Percentiles rank a stretch among this genome's conserved stretches.
Evolutionary conservation across 2,888 invertebrate genomes (phyloP).

Genomic region (Camponotus fellah): DNA sequence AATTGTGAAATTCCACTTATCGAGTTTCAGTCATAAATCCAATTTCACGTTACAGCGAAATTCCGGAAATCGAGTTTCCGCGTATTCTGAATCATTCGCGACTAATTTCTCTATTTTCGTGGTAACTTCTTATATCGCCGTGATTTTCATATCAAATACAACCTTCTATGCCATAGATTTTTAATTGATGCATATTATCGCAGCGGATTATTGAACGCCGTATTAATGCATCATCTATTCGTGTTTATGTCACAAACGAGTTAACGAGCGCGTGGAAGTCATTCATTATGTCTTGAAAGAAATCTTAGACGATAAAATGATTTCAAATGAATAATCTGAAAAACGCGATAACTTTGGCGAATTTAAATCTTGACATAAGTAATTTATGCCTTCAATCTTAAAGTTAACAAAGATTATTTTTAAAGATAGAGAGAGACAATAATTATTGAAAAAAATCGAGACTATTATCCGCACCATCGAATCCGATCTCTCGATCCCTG

Average conservation of each 20-base stretch:
- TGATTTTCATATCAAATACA: slow-evolving; percentile 27
- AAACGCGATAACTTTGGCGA: background rate
- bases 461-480: background rate
- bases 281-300: background rate
- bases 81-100: slow-evolving; percentile 56
- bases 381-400: background rate
- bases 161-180: background rate
- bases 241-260: slow-evolving; percentile 1
- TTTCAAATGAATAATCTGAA: background rate
- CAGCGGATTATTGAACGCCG: background rate
- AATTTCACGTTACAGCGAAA: slow-evolving; percentile 56
- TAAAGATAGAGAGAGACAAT: background rate
- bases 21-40: slow-evolving; percentile 58
- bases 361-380: background rate
- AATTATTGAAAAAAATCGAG: background rate
- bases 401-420: background rate
- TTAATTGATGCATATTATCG: background rate
- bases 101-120: slow-evolving; percentile 54
- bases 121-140: slow-evolving; percentile 46
- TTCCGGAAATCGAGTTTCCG: slow-evolving; percentile 57
- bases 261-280: background rate
- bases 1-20: slow-evolving; percentile 57
- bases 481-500: background rate
- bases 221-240: slow-evolving; percentile 13
- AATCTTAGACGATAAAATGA: slow-evolving; percentile 23